These are phyloP conservation scores for Micropterix aruncella DNA, from an alignment of 2,888 invertebrate species.

Conservation along the genomic window DNA sequence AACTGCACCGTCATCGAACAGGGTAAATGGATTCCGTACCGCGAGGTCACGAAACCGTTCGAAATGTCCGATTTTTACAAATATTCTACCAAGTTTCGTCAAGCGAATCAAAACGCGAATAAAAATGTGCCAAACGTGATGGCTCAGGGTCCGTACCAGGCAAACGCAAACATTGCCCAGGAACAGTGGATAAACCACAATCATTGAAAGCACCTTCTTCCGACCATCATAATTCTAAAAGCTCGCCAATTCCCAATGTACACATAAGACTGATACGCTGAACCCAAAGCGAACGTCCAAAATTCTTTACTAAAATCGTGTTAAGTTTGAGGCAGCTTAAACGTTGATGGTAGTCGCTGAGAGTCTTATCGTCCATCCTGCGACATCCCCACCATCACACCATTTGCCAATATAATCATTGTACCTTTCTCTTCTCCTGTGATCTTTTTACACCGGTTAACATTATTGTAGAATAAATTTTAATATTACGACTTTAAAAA, in stretches of 20 bases:
- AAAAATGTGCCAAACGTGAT: constrained; percentile 15
- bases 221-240: background rate
- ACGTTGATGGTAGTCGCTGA: no score
- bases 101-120: constrained; percentile 31
- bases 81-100: constrained; percentile 87
- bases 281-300: no score
- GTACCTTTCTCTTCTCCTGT: background rate
- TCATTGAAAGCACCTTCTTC: background rate
- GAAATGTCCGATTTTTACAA: constrained; percentile 98
- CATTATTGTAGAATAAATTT: no score
- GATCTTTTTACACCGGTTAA: background rate
- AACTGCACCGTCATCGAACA: constrained; percentile 77
- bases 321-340: no score
- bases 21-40: constrained; percentile 80
- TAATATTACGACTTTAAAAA: no score
- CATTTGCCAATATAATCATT: no score
- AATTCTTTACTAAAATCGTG: no score
- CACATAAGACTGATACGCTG: no score
- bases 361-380: no score
- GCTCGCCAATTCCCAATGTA: no score
- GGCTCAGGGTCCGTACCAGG: background rate
- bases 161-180: background rate
- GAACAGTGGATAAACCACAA: background rate
- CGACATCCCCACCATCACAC: no score
- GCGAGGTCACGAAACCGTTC: constrained; percentile 92